phyloP scores from a whole-genome alignment of 2,113 vertebrate species.

The Picathartes gymnocephalus region DNA sequence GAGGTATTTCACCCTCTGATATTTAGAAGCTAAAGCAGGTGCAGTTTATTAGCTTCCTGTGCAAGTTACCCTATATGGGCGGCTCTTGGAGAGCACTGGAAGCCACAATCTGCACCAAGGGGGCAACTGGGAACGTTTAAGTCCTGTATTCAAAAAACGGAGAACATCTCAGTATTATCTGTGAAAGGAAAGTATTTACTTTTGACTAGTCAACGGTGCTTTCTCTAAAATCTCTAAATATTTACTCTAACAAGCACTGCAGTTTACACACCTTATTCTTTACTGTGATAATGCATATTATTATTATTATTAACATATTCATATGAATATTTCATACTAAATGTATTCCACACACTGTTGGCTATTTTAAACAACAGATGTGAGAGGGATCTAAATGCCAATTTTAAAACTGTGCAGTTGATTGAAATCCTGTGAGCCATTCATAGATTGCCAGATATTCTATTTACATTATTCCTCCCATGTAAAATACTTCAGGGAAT shows the following conservation, averaged over 20 bases:
- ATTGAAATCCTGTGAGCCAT: constrained; percentile 55
- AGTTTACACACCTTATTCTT: constrained; percentile 1
- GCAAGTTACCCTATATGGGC: not conserved
- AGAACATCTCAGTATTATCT: not conserved
- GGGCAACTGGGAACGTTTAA: not conserved
- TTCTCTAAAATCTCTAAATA: not conserved
- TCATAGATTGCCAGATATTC: constrained; percentile 58
- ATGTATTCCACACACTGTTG: not conserved
- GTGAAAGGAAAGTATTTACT: not conserved
- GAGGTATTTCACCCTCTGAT: not conserved
- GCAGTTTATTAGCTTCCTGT: not conserved
- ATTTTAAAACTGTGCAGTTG: constrained; percentile 46
- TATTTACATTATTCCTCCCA: constrained; percentile 40
- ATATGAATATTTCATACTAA: constrained; percentile 17
- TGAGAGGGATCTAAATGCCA: constrained; percentile 48
- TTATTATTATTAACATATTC: constrained; percentile 38
- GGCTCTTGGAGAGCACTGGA: not conserved
- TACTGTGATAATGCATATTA: not conserved
- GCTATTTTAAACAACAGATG: constrained; percentile 56
- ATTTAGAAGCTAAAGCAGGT: not conserved
- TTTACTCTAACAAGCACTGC: not conserved
- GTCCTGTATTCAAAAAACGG: not conserved
- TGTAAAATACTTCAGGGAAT: constrained; percentile 57
- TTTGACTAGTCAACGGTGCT: not conserved
- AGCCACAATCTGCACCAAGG: not conserved